phyloP scores from a whole-genome alignment of 2,888 invertebrate species.

The Spodoptera picta region DNA sequence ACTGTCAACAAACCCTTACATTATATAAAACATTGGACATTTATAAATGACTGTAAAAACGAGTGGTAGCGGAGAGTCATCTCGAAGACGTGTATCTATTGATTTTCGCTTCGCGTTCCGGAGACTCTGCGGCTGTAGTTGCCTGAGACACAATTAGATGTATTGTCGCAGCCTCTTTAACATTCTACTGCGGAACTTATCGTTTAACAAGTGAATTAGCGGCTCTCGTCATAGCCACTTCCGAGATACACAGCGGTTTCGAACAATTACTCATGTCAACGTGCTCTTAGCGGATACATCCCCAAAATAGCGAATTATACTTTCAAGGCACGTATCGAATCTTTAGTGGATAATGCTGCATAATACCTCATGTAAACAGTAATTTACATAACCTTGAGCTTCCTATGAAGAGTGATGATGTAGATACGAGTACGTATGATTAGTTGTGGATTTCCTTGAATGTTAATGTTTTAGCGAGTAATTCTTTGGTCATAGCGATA shows the following conservation, averaged over 20 bases:
- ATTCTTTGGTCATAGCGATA: too few species aligned
- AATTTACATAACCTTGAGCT: slow-evolving; percentile 3
- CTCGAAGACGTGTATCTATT: slow-evolving; percentile 76
- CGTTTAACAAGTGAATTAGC: slow-evolving; percentile 32
- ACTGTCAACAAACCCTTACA: slow-evolving; percentile 85
- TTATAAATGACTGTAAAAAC: slow-evolving; percentile 54
- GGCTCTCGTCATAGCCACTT: slow-evolving; percentile 5
- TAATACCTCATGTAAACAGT: slow-evolving; percentile 2
- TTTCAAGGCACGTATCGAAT: slow-evolving; percentile 6
- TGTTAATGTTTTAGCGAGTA: too few species aligned
- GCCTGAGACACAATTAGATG: slow-evolving; percentile 67
- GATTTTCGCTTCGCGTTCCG: slow-evolving; percentile 76
- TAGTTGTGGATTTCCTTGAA: too few species aligned
- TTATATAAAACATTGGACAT: slow-evolving; percentile 64
- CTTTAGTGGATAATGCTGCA: slow-evolving; percentile 10
- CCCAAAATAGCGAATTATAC: slow-evolving; percentile 27
- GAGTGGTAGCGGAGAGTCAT: slow-evolving; percentile 67
- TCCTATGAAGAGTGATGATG: not conserved
- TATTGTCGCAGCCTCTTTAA: slow-evolving; percentile 76
- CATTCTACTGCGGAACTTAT: slow-evolving; percentile 68
- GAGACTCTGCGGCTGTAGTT: slow-evolving; percentile 59
- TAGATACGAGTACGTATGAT: not conserved
- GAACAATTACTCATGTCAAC: slow-evolving; percentile 29
- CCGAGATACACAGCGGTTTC: slow-evolving; percentile 5
- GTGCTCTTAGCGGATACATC: slow-evolving; percentile 17